Evolutionary conservation across 2,888 invertebrate species (phyloP), one percentile per base, ranked within the genome.

Genomic region (Leucophenga maculata): DNA sequence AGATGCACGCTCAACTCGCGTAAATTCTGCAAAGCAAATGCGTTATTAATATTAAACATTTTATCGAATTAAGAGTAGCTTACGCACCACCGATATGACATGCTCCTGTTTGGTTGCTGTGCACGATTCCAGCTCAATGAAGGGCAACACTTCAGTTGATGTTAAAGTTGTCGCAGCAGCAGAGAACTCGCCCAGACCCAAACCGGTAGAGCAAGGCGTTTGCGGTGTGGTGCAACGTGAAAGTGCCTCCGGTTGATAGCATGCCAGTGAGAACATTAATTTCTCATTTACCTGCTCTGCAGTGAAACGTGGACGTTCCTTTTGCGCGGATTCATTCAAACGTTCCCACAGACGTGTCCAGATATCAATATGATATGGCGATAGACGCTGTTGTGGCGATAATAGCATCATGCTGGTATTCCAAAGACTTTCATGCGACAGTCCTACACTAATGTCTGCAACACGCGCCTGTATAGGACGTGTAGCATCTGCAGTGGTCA

Each of bases 51-150:
- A 46, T 62, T 54, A 64, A 16, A 50, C 13, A 4, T n/a, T 11
- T 50, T n/a, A 4, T 13, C 6, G n/a, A 39, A n/a, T 64, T 18
- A 4, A 20, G n/a, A 13, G 6, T 13, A 50, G n/a, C 14, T 0
- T 22, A 70, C 91, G 89, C 78, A 94, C 94, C 86, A 95, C 95
- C 9, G 95, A 95, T 54, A 95, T 94, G 52, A 96, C 93, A 85
- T 95, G 95, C 82, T 96, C 96, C 87, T 96, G 95, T 80, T 94
- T 94, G 79, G 95, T 95, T 14, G 95, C 95, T 3, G 96, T 95
- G 85, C 95, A 95, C 52, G 93, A 93, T 87, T 96, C 95, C 14
- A 93, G 90, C 88, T 96, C 96, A 72, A 93, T 90, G 89, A 96
- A 96, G 0, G 95, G 96, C 78, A 96, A 88, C 70, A 91, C 86